Evolutionary conservation across 2,888 invertebrate genomes (phyloP), one percentile per base, ranked within the genome.

Genomic region (Teinopalpus imperialis): DNA sequence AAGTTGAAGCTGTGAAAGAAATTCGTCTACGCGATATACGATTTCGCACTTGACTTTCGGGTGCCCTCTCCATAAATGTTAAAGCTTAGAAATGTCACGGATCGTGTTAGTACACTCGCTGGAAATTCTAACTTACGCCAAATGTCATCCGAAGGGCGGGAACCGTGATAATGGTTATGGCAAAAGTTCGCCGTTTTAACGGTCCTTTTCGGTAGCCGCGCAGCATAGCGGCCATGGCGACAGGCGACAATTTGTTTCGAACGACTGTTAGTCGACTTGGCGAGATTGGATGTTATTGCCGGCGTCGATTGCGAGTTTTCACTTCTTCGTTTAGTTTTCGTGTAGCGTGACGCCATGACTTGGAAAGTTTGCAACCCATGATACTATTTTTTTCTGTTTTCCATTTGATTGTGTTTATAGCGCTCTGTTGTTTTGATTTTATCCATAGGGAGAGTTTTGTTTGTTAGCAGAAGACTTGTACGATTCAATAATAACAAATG

Each of bases 121-220:
- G 29, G 12, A 40, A 18, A 48, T 23, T 30, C 18, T 37, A 60
- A 62, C 63, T 74, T 68, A 60, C 45, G 39, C 71, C 73, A 59
- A 29, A 46, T 56, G 46, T 45, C 53, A 59, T 57, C 61, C 67
- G 54, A 75, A 74, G 72, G 80, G 77, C 74, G 74, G 74, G 68
- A 60, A 59, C 74, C 66, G 77, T 69, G 82, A 80, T 81, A 83
- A 83, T 83, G 86, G 81, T 87, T 85, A 88, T 86, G 77, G 79
- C 60, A 36, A 74, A 87, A 87, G 74, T 88, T 86, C 63, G 59
- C 66, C 69, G 66, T 73, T 66, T 66, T 66, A 69, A 74, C 71
- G 62, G 69, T 61, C 62, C 64, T 66, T 66, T 66, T 65, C 71
- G 56, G 64, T 58, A 59, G 55, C 54, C 60, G 55, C 57, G 60